Evolutionary conservation across 2,888 invertebrate species (phyloP).

Genomic region (Plusia festucae): DNA sequence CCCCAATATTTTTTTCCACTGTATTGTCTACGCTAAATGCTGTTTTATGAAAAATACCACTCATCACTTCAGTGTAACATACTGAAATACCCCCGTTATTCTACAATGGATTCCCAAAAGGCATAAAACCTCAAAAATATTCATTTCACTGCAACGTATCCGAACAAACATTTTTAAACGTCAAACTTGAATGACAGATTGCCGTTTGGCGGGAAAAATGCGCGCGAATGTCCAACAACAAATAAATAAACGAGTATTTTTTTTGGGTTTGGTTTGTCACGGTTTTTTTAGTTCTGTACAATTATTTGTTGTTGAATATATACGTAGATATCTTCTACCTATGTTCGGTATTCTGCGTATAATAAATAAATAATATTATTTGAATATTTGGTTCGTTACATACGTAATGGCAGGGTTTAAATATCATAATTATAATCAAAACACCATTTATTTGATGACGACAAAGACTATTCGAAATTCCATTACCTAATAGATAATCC

Average conservation of each 20-base stretch:
- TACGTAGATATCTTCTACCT: not conserved
- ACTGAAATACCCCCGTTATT: not conserved
- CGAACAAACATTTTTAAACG: constrained; percentile 56
- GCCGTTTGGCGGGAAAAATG: constrained; percentile 41
- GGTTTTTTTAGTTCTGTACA: not conserved
- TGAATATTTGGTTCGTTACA: no score
- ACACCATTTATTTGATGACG: no score
- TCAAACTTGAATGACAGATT: constrained; percentile 60
- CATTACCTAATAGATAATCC: no score
- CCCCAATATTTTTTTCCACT: not conserved
- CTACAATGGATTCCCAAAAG: constrained; percentile 1
- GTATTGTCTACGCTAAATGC: not conserved
- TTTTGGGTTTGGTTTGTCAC: constrained; percentile 1
- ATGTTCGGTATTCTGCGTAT: no score
- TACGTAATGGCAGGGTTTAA: no score
- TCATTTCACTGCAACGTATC: constrained; percentile 45
- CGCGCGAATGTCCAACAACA: constrained; percentile 26
- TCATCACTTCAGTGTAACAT: not conserved
- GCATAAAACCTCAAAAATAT: constrained; percentile 23
- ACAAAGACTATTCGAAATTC: no score
- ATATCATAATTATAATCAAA: no score
- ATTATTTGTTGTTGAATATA: not conserved
- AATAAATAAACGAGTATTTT: constrained; percentile 8
- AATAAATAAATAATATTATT: no score
- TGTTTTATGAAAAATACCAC: not conserved